Conservation (phyloP, 2,888 invertebrate genomes). For the Agapostemon virescens region DNA sequence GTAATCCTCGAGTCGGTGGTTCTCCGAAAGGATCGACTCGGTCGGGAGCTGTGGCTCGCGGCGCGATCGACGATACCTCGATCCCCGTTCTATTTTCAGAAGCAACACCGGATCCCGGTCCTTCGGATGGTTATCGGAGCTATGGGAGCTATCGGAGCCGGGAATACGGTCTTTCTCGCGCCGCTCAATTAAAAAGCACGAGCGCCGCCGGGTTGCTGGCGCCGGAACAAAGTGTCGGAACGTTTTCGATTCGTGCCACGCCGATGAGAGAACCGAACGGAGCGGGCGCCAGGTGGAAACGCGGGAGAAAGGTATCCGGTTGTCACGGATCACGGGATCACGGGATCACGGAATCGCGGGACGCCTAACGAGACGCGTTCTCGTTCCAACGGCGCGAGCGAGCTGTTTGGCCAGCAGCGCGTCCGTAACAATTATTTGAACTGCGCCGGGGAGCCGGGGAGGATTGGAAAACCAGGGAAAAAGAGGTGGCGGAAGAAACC, state of each 20-base stretch:
- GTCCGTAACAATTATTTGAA: conserved; percentile 64
- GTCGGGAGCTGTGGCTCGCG: not conserved
- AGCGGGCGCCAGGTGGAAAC: not conserved
- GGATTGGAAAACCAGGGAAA: conserved; percentile 39
- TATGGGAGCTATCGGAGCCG: not conserved
- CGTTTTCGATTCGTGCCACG: conserved; percentile 31
- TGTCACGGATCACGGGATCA: conserved; percentile 54
- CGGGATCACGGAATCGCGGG: conserved; percentile 56
- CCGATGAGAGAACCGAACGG: not conserved
- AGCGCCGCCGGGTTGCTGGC: not conserved
- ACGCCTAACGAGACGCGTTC: conserved; percentile 63
- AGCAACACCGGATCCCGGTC: not conserved
- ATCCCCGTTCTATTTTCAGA: conserved; percentile 1
- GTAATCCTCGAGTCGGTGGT: not conserved
- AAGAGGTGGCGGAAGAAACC: conserved; percentile 36
- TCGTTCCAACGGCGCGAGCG: conserved; percentile 49
- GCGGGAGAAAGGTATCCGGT: conserved; percentile 31
- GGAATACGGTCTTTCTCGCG: conserved; percentile 11
- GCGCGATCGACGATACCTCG: not conserved
- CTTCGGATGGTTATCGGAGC: conserved; percentile 18
- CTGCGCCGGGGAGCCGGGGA: conserved; percentile 26
- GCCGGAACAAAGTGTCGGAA: conserved; percentile 29
- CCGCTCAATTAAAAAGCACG: conserved; percentile 37
- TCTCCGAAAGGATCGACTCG: not conserved
- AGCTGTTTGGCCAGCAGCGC: conserved; percentile 58